A percentile compares a stretch with the other conserved stretches of the same genome.
These are phyloP conservation scores for Heliconius eleuchia DNA, from an alignment of 1,140 invertebrate genomes.

Conservation along the genomic window DNA sequence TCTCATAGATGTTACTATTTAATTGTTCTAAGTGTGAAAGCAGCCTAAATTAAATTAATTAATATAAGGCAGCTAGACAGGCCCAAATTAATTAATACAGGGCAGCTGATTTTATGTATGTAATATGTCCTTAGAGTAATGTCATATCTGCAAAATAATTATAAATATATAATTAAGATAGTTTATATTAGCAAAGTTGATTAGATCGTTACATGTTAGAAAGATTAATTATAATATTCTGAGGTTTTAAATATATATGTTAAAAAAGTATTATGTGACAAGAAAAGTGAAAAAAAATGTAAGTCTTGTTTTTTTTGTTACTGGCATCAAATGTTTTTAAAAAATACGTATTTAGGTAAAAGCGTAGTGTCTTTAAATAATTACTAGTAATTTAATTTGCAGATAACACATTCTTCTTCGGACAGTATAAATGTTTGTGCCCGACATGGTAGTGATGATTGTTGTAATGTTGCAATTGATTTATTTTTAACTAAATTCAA, in stretches of 20 bases:
- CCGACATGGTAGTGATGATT: not conserved
- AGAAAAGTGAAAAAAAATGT: too few relatives aligned
- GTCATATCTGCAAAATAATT: not conserved
- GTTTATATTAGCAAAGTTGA: not conserved
- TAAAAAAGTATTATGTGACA: too few relatives aligned
- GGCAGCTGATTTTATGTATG: not conserved
- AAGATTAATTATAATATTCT: too few relatives aligned
- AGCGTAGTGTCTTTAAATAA: too few relatives aligned
- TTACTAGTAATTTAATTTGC: not conserved
- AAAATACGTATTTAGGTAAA: too few relatives aligned
- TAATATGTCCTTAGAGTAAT: not conserved
- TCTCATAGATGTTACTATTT: slow-evolving; percentile 17
- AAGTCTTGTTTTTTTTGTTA: not conserved
- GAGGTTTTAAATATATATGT: too few relatives aligned
- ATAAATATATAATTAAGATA: not conserved
- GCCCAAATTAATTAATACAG: not conserved
- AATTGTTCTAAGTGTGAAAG: slow-evolving; percentile 4
- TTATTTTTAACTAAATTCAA: not conserved
- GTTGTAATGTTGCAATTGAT: not conserved
- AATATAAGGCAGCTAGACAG: not conserved
- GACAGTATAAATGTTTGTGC: not conserved
- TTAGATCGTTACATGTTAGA: not conserved
- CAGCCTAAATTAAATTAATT: not conserved
- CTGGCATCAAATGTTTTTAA: not conserved
- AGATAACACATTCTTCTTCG: not conserved